These are phyloP conservation scores for Cavia porcellus DNA, from an alignment of 2,113 vertebrate genomes.

Conservation along the genomic window DNA sequence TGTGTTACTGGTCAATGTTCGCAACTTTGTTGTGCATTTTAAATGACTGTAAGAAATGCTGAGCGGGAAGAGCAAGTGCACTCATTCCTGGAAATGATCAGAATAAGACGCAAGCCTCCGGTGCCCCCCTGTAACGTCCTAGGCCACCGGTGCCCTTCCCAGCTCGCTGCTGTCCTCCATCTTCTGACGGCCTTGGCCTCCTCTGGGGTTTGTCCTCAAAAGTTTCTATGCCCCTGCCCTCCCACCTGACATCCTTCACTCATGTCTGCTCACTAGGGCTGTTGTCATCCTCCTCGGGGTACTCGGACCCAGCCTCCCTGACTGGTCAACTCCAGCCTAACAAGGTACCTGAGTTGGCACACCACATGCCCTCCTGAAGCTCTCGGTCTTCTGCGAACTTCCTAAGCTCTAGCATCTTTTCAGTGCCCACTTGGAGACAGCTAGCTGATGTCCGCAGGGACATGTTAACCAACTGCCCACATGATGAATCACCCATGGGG, in stretches of 20 bases:
- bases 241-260: not conserved
- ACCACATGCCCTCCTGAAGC: not conserved
- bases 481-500: not conserved
- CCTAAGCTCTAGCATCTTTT: not conserved
- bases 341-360: not conserved
- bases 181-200: not conserved
- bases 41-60: conserved; percentile 54
- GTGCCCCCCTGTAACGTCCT: not conserved
- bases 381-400: not conserved
- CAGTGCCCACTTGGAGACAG: not conserved
- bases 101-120: not conserved
- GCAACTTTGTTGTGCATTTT: not conserved
- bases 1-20: not conserved
- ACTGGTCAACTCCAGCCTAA: not conserved
- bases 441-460: not conserved
- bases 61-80: not conserved
- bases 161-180: not conserved
- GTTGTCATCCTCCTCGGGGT: not conserved
- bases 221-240: too few species aligned
- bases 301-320: not conserved
- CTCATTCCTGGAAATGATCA: not conserved
- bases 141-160: not conserved
- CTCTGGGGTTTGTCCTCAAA: not conserved
- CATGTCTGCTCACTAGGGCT: not conserved
- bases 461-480: not conserved